A percentile compares a stretch with the other conserved stretches of the same genome.
These are phyloP conservation scores for Drosophila mojavensis DNA, from an alignment of 1,140 invertebrate genomes.

Conservation along the genomic window DNA sequence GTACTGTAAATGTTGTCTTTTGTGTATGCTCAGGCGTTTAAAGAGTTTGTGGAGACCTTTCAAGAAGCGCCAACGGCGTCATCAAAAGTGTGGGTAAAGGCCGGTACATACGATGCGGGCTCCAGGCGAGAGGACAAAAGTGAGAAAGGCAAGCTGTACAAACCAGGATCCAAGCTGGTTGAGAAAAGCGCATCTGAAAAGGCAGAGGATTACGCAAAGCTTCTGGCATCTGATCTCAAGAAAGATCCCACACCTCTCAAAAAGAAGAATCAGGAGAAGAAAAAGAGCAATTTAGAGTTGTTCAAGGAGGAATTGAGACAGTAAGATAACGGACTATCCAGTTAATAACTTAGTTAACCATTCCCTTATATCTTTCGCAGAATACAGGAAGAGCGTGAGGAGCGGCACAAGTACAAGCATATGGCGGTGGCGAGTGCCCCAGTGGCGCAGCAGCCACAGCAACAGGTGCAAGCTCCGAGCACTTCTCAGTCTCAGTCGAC, in stretches of 20 bases:
- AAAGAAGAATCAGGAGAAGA: conserved; percentile 93
- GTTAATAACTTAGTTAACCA: not conserved
- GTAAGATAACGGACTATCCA: conserved; percentile 84
- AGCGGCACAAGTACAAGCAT: conserved; percentile 95
- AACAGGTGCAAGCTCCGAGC: conserved; percentile 41
- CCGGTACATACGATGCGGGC: conserved; percentile 97
- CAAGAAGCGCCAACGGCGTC: conserved; percentile 91
- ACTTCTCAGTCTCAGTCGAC: conserved; percentile 41
- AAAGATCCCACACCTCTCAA: conserved; percentile 85
- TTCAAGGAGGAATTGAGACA: conserved; percentile 98
- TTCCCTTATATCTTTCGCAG: conserved; percentile 85
- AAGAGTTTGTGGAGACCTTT: conserved; percentile 99
- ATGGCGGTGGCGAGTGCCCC: conserved; percentile 76
- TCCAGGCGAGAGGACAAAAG: conserved; percentile 95
- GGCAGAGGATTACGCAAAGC: conserved; percentile 89
- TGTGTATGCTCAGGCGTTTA: conserved; percentile 89
- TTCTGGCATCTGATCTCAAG: conserved; percentile 87
- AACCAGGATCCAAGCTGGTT: conserved; percentile 93
- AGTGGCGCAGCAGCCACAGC: conserved; percentile 45
- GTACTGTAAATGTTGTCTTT: not conserved
- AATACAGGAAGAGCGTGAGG: conserved; percentile 98
- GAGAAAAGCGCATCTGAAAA: conserved; percentile 85
- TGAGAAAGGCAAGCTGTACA: conserved; percentile 96
- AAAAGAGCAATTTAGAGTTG: conserved; percentile 98
- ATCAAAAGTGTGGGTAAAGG: conserved; percentile 98